A percentile compares a stretch with the other conserved stretches of the same genome.
Conservation (phyloP, 2,113 vertebrate genomes). For the Aegithalos caudatus region DNA sequence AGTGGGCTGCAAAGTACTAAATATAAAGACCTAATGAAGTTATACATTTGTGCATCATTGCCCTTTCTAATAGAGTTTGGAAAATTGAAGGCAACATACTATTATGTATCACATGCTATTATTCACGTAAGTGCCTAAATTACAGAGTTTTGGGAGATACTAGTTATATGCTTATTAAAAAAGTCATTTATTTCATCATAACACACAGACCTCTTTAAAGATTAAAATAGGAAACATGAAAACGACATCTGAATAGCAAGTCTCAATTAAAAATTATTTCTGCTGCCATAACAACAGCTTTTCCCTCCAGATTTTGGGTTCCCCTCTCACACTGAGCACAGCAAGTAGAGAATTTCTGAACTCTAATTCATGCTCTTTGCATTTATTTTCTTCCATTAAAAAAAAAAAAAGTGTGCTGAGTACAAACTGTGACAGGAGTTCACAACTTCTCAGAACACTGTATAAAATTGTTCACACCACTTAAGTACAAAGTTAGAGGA, state of each 20-base stretch:
- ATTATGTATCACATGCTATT: slow-evolving; percentile 49
- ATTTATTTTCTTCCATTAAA: neutral
- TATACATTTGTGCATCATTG: slow-evolving; percentile 27
- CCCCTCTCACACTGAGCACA: neutral
- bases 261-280: slow-evolving; percentile 19
- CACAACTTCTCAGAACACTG: neutral
- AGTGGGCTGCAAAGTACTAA: slow-evolving; percentile 26
- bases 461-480: neutral
- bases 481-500: neutral
- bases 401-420: neutral
- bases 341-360: neutral
- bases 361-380: neutral
- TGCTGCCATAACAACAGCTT: slow-evolving; percentile 31
- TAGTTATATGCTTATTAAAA: slow-evolving; percentile 28
- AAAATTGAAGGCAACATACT: slow-evolving; percentile 23
- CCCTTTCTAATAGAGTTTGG: neutral
- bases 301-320: neutral
- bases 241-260: neutral
- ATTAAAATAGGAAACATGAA: neutral
- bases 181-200: slow-evolving; percentile 39
- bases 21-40: slow-evolving; percentile 42
- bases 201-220: neutral
- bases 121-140: slow-evolving; percentile 53
- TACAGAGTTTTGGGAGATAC: slow-evolving; percentile 28
- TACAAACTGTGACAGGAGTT: neutral